phyloP scores from a whole-genome alignment of 37 sponge, comb jelly and placozoan species.

The Tethya wilhelma region DNA sequence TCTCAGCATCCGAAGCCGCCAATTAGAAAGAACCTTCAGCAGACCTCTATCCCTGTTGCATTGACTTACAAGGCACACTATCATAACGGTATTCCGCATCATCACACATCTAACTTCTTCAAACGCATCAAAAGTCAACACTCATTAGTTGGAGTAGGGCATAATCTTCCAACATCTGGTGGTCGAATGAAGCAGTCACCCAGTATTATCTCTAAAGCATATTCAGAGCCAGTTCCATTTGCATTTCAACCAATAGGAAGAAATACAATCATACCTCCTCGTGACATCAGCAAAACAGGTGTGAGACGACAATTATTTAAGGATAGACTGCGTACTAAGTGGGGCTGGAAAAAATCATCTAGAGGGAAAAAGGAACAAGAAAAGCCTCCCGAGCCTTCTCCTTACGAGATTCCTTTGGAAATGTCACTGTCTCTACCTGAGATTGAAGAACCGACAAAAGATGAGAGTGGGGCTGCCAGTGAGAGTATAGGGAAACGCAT shows the following conservation, averaged over 20 bases:
- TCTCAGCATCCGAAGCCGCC: too few species aligned
- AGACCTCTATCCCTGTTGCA: slow-evolving; percentile 10
- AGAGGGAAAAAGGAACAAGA: background rate
- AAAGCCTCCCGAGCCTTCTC: too few species aligned
- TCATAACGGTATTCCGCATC: slow-evolving; percentile 47
- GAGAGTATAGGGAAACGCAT: too few species aligned
- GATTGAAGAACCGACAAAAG: too few species aligned
- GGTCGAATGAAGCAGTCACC: slow-evolving; percentile 7
- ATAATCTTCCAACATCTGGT: background rate
- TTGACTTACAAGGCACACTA: slow-evolving; percentile 6
- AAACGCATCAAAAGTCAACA: background rate
- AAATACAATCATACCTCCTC: background rate
- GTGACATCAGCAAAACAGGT: background rate
- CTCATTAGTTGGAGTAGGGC: background rate
- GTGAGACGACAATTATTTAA: background rate
- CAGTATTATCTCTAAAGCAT: background rate
- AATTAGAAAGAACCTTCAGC: slow-evolving; percentile 3
- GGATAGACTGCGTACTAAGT: too few species aligned
- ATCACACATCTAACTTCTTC: slow-evolving; percentile 51
- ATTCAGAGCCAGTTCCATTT: slow-evolving; percentile 8
- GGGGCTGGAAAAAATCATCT: background rate
- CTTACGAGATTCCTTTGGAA: background rate
- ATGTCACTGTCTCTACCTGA: background rate
- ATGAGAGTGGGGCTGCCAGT: too few species aligned
- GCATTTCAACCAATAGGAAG: background rate